Conservation (phyloP, 2,113 vertebrate species). For the Alethe castanea region DNA sequence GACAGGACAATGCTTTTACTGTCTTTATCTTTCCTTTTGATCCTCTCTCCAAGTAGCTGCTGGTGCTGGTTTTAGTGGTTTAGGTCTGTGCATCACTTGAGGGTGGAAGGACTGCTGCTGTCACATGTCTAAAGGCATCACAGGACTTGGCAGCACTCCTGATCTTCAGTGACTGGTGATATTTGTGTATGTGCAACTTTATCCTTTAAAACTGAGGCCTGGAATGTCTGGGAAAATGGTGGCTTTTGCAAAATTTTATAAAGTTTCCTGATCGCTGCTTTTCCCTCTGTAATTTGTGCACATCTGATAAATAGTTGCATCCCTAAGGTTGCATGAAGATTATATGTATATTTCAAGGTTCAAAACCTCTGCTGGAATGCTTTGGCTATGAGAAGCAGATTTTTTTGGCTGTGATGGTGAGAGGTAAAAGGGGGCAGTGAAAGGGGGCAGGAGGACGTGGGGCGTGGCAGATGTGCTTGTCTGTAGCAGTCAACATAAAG, state of each 20-base stretch:
- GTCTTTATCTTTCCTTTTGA: neutral
- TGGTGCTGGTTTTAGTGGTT: neutral
- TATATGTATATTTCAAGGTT: neutral
- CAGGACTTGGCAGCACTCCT: neutral
- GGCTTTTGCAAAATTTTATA: neutral
- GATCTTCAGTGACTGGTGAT: neutral
- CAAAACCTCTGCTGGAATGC: neutral
- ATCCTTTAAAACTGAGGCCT: neutral
- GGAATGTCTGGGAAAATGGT: neutral
- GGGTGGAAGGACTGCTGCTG: neutral
- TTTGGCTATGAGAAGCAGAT: neutral
- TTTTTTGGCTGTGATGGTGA: neutral
- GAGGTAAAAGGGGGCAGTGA: neutral
- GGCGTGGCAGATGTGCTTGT: neutral
- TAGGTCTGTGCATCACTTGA: neutral
- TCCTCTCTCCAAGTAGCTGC: neutral
- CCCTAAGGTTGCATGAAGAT: neutral
- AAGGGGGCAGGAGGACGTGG: neutral
- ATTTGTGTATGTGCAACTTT: neutral
- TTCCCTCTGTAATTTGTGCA: neutral
- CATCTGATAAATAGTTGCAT: neutral
- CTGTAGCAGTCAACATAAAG: neutral
- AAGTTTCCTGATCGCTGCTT: neutral
- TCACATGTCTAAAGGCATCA: neutral
- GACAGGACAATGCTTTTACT: neutral